A percentile compares a stretch with the other conserved stretches of the same genome.
phyloP scores from a whole-genome alignment of 2,797 vertebrate genomes.

The Thripadectes ignobilis region DNA sequence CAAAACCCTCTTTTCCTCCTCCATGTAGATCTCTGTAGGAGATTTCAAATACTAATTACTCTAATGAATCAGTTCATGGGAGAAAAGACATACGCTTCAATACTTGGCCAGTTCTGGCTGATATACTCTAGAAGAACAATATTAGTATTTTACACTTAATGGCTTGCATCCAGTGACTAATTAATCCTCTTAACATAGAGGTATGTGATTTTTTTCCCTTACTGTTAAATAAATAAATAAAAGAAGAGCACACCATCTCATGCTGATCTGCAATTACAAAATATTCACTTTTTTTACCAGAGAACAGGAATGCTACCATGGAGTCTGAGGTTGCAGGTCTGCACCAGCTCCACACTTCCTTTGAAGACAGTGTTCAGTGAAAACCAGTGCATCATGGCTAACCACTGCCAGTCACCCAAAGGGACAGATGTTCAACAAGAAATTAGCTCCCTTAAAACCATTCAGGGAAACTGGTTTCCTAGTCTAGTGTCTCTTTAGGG shows the following conservation, averaged over 20 bases:
- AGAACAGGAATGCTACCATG: not conserved
- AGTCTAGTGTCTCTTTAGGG: not conserved
- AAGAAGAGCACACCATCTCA: not conserved
- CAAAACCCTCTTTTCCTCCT: not conserved
- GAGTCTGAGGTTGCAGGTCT: not conserved
- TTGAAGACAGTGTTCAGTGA: not conserved
- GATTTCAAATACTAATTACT: constrained; percentile 23
- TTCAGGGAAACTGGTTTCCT: not conserved
- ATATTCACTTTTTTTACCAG: not conserved
- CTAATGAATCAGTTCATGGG: constrained; percentile 21
- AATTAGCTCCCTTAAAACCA: not conserved
- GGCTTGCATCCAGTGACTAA: constrained; percentile 17
- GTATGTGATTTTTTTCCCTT: not conserved
- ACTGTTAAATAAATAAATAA: not conserved
- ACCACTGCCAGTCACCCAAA: not conserved
- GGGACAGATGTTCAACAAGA: not conserved
- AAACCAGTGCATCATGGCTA: not conserved
- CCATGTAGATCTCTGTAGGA: not conserved
- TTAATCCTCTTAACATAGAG: not conserved
- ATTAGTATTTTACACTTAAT: constrained; percentile 12
- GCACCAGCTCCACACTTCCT: not conserved
- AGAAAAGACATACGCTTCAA: constrained; percentile 25
- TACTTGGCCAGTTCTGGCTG: constrained; percentile 14
- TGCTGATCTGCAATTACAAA: not conserved
- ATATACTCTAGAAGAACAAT: constrained; percentile 21